Evolutionary conservation across 2,888 invertebrate species (phyloP), one percentile per base, ranked within the genome.

Genomic region (Venustoraphidia nigricollis): DNA sequence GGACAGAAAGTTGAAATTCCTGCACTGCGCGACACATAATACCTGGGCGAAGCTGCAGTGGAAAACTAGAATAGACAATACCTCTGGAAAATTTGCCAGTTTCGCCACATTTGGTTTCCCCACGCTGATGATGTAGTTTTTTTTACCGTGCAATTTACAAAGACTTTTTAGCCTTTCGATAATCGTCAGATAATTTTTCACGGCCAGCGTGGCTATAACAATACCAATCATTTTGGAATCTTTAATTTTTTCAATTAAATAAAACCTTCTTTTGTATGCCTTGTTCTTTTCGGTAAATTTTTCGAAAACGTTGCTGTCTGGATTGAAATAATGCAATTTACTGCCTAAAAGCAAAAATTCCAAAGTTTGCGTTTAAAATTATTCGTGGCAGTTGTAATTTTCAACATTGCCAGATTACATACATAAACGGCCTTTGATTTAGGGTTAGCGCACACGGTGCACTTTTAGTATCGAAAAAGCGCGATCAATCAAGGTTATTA

Each of bases 101-200:
- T 98, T 98, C 0, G 91, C 84, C 10, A 89, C 85, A 70, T 92
- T 96, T 3, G 94, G 85, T 64, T 94, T 93, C 6, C 96, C 97
- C 47, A 97, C 89, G 27, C 88, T 89, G 48, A 97, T 80, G 42
- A 91, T 82, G 61, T 96, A 95, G 53, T 83, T 82, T 62, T 90
- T 93, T 61, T 93, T 94, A 0, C 83, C 83, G 48, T 83, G 81
- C 2, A 72, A 65, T 57, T 77, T 79, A 38, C 91, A 79, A 46
- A 92, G 68, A 46, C 72, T 65, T 62, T 87, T 83, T 55, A 93
- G 66, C 48, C 82, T 73, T n/a, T 73, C 72, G 9, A 94, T 81
- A 9, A 86, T 78, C 48, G 79, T 75, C 39, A 84, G 70, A 56
- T 85, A 90, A 55, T 87, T 81, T 47, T 82, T 76, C 9, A 93